phyloP scores from a whole-genome alignment of 2,113 vertebrate species.

The Odontesthes bonariensis region DNA sequence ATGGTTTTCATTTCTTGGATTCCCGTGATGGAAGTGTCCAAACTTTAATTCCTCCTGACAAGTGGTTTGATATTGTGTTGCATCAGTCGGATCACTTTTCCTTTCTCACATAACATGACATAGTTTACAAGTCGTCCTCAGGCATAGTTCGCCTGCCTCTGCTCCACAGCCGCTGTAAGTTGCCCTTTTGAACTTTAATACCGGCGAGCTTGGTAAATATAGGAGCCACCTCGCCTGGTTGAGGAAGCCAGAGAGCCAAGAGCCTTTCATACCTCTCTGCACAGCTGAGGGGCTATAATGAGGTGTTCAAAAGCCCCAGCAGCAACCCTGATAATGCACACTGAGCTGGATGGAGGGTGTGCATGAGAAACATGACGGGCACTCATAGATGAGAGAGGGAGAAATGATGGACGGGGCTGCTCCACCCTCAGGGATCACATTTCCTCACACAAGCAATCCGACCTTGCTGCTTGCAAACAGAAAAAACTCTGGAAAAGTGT shows the following conservation, averaged over 20 bases:
- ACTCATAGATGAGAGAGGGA: constrained; percentile 63
- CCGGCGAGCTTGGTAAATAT: constrained; percentile 47
- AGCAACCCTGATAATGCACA: constrained; percentile 50
- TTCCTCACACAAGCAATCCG: constrained; percentile 71
- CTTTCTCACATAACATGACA: constrained; percentile 47
- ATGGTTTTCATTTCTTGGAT: constrained; percentile 60
- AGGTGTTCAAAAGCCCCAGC: constrained; percentile 44
- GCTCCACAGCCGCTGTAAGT: constrained; percentile 15
- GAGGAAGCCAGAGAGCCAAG: constrained; percentile 21
- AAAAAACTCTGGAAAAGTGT: constrained; percentile 58
- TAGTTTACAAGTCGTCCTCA: constrained; percentile 59
- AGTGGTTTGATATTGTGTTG: constrained; percentile 56
- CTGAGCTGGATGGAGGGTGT: constrained; percentile 38
- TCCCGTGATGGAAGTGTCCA: constrained; percentile 54
- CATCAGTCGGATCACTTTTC: constrained; percentile 43
- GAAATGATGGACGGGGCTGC: constrained; percentile 59
- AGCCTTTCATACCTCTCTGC: constrained; percentile 22
- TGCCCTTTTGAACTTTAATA: constrained; percentile 22
- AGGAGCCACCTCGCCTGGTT: constrained; percentile 24
- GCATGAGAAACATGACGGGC: constrained; percentile 70
- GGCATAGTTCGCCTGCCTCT: constrained; percentile 11
- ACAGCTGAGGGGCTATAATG: constrained; percentile 40
- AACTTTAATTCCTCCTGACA: constrained; percentile 60
- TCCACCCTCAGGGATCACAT: constrained; percentile 75
- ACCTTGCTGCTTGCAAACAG: constrained; percentile 48